These are phyloP conservation scores for Diuraphis noxia DNA, from an alignment of 1,140 invertebrate genomes.

Conservation along the genomic window DNA sequence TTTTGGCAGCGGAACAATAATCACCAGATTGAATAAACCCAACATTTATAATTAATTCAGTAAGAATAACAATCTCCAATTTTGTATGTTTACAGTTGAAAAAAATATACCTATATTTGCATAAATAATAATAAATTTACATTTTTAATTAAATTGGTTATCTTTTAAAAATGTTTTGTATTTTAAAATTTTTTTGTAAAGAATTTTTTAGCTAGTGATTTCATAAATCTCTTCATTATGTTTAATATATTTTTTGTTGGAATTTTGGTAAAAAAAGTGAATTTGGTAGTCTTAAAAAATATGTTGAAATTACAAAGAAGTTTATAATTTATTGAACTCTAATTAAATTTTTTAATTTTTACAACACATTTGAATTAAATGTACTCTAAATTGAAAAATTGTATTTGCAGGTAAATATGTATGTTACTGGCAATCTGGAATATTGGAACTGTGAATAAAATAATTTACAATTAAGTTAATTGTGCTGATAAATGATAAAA, in stretches of 20 bases:
- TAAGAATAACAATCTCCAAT: background rate
- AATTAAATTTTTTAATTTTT: background rate
- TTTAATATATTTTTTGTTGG: background rate
- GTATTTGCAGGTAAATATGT: slow-evolving; percentile 6
- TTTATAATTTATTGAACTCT: background rate
- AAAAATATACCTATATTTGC: background rate
- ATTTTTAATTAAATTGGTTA: background rate
- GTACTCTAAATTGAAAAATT: background rate
- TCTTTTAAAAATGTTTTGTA: background rate
- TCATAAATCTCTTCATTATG: background rate
- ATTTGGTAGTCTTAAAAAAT: too few species aligned
- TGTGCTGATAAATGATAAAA: background rate
- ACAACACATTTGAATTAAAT: background rate
- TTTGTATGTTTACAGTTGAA: background rate
- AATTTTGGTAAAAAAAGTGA: too few species aligned
- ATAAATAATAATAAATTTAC: background rate
- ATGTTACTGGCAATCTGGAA: slow-evolving; percentile 6
- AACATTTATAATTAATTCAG: background rate
- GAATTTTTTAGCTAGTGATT: background rate
- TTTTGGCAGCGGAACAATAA: background rate
- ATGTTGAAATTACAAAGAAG: too few species aligned
- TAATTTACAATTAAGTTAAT: background rate
- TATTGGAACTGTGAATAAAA: background rate
- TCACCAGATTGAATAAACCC: background rate
- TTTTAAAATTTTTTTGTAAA: background rate